Evolutionary conservation across 2,797 vertebrate genomes (phyloP), one percentile per base, ranked within the genome.

Genomic region (Notolabrus celidotus): DNA sequence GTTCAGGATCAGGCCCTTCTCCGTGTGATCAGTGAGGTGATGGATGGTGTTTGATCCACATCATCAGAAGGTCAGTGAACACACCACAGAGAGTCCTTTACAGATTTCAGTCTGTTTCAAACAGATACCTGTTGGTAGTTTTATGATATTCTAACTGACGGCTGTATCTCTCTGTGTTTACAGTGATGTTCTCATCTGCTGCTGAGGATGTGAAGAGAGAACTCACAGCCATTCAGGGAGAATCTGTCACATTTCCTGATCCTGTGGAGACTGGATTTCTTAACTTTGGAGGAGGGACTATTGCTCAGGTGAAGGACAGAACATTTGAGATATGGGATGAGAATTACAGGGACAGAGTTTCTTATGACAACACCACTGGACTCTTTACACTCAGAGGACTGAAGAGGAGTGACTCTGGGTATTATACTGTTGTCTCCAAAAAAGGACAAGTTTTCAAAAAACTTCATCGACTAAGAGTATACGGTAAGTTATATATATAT

Each of bases 341-440:
- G 33, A 22, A 0, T 4, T 45, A 45, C 7, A 22, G 12, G 20
- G 16, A 46, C 43, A 46, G 45, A 46, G 10, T 46, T 46, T 46
- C 6, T 11, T 46, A 20, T 45, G 23, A 23, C 45, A 46, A 46
- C 11, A 8, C 14, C 46, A 46, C 20, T 46, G 20, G 45, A 23
- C 20, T 23, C 45, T 74, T 80, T 14, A 71, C n/a, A 4, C 9
- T 77, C 42, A 73, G 61, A 51, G 17, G 38, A 19, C 69, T 80
- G 16, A 57, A 77, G 57, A 74, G 7, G 45, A 71, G 1, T 5
- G 39, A 80, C 58, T 77, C 81, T 10, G 70, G 74, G 50, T 9
- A 33, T 57, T 77, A 77, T 57, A 0, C 0, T 0, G 5, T 67
- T 25, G 33, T 68, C 5, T 33, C 42, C 31, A 63, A 70, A 55